Evolutionary conservation across 2,797 vertebrate genomes (phyloP).

Genomic region (Gambusia yucatana): DNA sequence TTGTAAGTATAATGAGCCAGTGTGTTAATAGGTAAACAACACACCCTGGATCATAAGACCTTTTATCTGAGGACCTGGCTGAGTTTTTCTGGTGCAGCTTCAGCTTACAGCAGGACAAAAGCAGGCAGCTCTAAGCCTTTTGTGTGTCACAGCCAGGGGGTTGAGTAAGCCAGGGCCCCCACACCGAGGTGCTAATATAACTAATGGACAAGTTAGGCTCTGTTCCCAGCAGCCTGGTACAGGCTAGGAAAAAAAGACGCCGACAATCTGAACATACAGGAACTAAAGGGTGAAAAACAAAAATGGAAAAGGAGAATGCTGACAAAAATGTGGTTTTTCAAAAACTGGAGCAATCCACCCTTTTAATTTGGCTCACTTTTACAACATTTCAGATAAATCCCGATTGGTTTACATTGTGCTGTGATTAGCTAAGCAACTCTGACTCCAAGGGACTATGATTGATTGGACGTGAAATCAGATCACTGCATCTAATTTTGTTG

Average conservation of each 20-base stretch:
- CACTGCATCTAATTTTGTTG: constrained; percentile 7
- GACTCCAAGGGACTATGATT: background rate
- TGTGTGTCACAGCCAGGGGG: constrained; percentile 48
- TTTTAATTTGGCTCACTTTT: background rate
- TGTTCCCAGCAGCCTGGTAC: constrained; percentile 60
- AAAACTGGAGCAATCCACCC: background rate
- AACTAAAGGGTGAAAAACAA: constrained; percentile 3
- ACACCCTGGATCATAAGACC: constrained; percentile 31
- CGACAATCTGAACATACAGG: constrained; percentile 36
- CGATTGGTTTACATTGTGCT: constrained; percentile 12
- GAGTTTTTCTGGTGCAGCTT: constrained; percentile 49
- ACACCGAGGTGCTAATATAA: constrained; percentile 69
- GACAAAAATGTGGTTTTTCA: background rate
- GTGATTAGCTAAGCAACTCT: background rate
- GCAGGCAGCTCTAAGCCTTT: constrained; percentile 51
- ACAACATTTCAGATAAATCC: constrained; percentile 1
- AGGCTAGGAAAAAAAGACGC: constrained; percentile 66
- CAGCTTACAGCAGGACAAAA: constrained; percentile 68
- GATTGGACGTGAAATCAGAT: constrained; percentile 20
- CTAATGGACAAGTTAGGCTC: constrained; percentile 67
- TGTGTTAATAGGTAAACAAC: constrained; percentile 40
- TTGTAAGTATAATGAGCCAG: background rate
- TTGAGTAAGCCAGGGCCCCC: constrained; percentile 65
- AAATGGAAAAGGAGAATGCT: background rate
- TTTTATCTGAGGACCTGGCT: constrained; percentile 56